Conservation (phyloP, 2,888 invertebrate genomes). For the Tyria jacobaeae region DNA sequence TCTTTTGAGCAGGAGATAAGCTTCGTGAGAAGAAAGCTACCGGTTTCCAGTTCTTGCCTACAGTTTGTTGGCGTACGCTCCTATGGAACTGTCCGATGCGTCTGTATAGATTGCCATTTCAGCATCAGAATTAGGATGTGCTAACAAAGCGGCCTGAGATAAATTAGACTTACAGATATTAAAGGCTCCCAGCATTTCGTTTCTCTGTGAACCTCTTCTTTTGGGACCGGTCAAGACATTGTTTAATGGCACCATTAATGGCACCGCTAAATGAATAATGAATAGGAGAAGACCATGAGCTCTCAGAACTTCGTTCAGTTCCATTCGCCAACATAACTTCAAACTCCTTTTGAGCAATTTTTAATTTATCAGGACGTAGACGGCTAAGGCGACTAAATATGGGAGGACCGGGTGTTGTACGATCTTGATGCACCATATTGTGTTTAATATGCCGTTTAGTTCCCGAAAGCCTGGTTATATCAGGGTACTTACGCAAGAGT, state of each 20-base stretch:
- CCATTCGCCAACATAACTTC: background rate
- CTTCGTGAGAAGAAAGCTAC: background rate
- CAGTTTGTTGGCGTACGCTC: background rate
- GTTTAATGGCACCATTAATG: background rate
- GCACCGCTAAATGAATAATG: background rate
- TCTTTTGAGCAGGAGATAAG: background rate
- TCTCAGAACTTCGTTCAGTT: background rate
- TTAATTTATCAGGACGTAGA: background rate
- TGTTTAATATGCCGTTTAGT: background rate
- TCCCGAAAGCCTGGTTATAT: background rate
- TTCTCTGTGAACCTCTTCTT: background rate
- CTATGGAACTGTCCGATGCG: background rate
- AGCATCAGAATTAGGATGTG: constrained; percentile 1
- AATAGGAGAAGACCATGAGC: background rate
- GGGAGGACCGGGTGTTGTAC: background rate
- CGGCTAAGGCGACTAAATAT: background rate
- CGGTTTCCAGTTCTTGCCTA: background rate
- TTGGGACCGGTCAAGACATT: background rate
- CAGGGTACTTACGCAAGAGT: background rate
- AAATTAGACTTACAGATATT: background rate
- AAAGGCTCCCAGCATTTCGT: background rate
- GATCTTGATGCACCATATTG: background rate
- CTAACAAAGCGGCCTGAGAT: background rate
- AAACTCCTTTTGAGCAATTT: background rate
- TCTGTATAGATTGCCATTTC: constrained; percentile 1